A percentile compares a stretch with the other conserved stretches of the same genome.
Conservation (phyloP, 2,113 vertebrate species). For the Symphodus melops region DNA sequence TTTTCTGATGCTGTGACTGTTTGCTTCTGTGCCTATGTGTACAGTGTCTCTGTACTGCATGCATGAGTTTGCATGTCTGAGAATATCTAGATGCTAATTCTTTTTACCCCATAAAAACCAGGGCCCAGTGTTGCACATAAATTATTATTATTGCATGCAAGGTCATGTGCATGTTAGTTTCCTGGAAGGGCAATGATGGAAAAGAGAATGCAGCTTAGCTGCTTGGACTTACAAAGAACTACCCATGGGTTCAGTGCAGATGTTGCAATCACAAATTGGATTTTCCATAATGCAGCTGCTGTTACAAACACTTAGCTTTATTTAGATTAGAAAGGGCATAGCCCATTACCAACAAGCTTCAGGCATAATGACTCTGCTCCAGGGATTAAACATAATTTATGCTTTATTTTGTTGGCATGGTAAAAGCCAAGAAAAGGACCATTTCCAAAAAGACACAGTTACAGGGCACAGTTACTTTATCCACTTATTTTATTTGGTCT, state of each 20-base stretch:
- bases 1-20: background rate
- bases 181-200: constrained; percentile 68
- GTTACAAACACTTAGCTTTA: constrained; percentile 72
- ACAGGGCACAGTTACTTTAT: constrained; percentile 46
- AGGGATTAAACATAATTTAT: constrained; percentile 70
- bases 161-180: constrained; percentile 67
- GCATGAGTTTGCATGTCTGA: constrained; percentile 65
- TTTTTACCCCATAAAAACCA: constrained; percentile 47
- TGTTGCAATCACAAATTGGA: constrained; percentile 78
- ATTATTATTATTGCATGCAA: constrained; percentile 70
- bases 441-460: constrained; percentile 47
- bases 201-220: constrained; percentile 64
- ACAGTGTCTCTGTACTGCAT: background rate
- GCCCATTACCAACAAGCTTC: constrained; percentile 66
- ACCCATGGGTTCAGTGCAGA: constrained; percentile 68
- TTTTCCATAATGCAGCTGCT: constrained; percentile 73
- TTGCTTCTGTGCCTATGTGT: background rate
- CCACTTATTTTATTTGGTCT: constrained; percentile 51
- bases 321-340: constrained; percentile 72
- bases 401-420: constrained; percentile 63
- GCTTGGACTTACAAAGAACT: constrained; percentile 48
- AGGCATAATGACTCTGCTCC: constrained; percentile 62
- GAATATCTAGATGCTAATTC: constrained; percentile 57
- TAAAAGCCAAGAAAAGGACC: constrained; percentile 53
- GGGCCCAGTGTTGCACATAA: constrained; percentile 57